These are phyloP conservation scores for Beaufortia kweichowensis DNA, from an alignment of 2,113 vertebrate genomes.

Conservation along the genomic window DNA sequence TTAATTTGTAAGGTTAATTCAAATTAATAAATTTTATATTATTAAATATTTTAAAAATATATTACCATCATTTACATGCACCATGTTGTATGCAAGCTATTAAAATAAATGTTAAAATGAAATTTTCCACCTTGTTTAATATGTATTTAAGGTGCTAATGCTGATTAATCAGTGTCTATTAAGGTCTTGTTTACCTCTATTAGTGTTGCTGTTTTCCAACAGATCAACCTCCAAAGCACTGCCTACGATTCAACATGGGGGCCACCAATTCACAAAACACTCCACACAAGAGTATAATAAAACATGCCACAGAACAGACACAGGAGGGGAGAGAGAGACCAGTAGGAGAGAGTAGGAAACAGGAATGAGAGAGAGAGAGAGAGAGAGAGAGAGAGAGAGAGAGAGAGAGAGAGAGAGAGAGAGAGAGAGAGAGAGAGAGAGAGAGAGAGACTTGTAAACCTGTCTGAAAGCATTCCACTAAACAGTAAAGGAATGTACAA, in stretches of 20 bases:
- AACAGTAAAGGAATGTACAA: conserved; percentile 53
- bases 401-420: conserved; percentile 37
- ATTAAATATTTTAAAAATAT: too few species aligned
- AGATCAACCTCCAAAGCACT: conserved; percentile 44
- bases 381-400: conserved; percentile 45
- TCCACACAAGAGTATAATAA: conserved; percentile 59
- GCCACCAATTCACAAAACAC: conserved; percentile 56
- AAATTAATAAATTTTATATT: too few species aligned
- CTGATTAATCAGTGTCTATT: conserved; percentile 37
- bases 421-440: conserved; percentile 41
- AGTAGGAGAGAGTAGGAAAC: conserved; percentile 15
- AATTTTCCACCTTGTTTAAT: neutral
- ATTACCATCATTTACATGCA: too few species aligned
- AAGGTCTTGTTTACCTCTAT: conserved; percentile 51
- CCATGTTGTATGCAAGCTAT: too few species aligned
- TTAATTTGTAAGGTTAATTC: too few species aligned
- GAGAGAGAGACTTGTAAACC: conserved; percentile 52
- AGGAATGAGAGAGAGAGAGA: conserved; percentile 34
- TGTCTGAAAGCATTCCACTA: conserved; percentile 62
- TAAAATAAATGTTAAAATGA: too few species aligned
- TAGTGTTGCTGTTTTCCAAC: conserved; percentile 46
- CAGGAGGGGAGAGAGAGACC: conserved; percentile 19
- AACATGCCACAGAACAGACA: conserved; percentile 50
- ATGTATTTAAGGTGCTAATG: neutral
- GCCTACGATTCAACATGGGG: conserved; percentile 48